Base-by-base conservation (phyloP, 2,797 vertebrate genomes). In the Prunella strophiata region DNA sequence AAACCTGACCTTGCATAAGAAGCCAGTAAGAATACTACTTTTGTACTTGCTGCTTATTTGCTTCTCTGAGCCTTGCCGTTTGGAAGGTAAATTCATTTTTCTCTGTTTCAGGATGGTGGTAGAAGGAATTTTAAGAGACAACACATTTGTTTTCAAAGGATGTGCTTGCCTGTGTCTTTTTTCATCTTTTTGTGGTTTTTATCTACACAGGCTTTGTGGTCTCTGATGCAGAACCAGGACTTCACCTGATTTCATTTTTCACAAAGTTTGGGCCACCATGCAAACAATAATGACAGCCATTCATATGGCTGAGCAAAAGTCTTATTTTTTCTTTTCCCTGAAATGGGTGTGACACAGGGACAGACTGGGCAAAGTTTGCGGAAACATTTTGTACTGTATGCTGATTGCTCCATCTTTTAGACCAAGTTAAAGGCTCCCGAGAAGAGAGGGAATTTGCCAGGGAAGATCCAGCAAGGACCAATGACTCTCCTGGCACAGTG, bases 401-500 rank as follows among this genome's bases (percentile, higher is more conserved):
- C 84, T 80, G 61, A 95, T 94, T 94, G 80, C 88, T 94, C 74
- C 93, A 93, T 86, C 88, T 86, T 90, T 93, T 36, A 73, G 42
- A 42, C 26, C 0, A 2, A 86, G 54, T 55, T 55, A 70, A 47
- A 63, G 55, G 83, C 57, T 92, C 40, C 36, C 0, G 0, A 93
- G 55, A 75, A 70, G 40, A 40, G 32, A 68, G 30, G 22, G 40
- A 68, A 36, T 88, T 88, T 93, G 57, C 66, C 67, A 32, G 89
- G 67, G 38, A 65, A 80, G 47, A 76, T 81, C 52, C 85, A 88
- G 23, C 4, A 19, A 81, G 83, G 74, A 92, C 77, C 72, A 79
- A 13, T 68, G 83, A 59, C 54, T 82, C 0, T 13, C 47, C 57
- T 66, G 76, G 76, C 87, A 74, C 20, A 50, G 55, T 2, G 23